phyloP scores from a whole-genome alignment of 2,888 invertebrate species.

The Dynastes maya region DNA sequence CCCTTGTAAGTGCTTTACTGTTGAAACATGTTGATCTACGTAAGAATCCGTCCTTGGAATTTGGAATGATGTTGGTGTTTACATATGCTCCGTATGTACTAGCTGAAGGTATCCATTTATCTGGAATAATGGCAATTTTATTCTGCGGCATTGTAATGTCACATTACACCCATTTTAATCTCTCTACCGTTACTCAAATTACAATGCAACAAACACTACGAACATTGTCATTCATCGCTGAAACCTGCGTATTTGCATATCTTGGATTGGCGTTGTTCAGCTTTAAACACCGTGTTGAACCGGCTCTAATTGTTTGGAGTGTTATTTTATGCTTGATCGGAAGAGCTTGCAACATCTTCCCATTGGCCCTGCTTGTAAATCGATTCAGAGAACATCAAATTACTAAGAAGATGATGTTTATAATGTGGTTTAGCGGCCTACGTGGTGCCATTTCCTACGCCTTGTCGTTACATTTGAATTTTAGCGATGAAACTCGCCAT shows the following conservation, averaged over 20 bases:
- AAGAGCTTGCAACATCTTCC: constrained; percentile 97
- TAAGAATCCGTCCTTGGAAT: constrained; percentile 98
- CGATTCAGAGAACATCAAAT: constrained; percentile 98
- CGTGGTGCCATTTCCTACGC: constrained; percentile 99
- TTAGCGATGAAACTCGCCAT: constrained; percentile 94
- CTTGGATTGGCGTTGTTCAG: constrained; percentile 95
- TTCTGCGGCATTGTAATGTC: constrained; percentile 99
- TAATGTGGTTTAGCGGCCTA: constrained; percentile 99
- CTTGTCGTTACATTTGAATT: constrained; percentile 93
- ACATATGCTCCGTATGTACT: constrained; percentile 98
- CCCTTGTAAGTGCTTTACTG: constrained; percentile 91
- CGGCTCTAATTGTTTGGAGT: constrained; percentile 95
- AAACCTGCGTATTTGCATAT: constrained; percentile 99
- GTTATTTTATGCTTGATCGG: constrained; percentile 93
- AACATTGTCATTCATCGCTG: constrained; percentile 97
- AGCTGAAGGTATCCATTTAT: constrained; percentile 83
- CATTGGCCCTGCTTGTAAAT: constrained; percentile 93
- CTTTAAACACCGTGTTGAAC: constrained; percentile 93
- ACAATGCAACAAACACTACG: constrained; percentile 99
- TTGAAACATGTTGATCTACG: constrained; percentile 96
- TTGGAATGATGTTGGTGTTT: constrained; percentile 98
- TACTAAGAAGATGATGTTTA: constrained; percentile 98
- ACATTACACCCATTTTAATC: constrained; percentile 98
- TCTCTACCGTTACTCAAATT: constrained; percentile 98
- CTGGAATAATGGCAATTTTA: constrained; percentile 98